Evolutionary conservation across 2,113 vertebrate species (phyloP).

Genomic region (Toxostoma redivivum): DNA sequence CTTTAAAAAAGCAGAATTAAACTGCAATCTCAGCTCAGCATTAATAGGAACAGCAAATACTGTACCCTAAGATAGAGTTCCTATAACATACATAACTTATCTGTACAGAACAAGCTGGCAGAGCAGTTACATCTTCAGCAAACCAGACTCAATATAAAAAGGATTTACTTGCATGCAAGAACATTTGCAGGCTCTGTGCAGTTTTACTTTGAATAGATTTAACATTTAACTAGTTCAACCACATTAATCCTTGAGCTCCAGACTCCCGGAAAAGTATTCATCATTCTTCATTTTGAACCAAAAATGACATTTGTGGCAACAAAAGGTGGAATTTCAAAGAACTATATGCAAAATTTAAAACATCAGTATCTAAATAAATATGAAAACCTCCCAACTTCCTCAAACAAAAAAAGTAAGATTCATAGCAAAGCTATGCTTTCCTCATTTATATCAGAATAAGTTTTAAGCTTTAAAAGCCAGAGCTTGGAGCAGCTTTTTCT

Average conservation of each 20-base stretch:
- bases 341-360: slow-evolving; percentile 35
- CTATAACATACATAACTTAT: slow-evolving; percentile 36
- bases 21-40: not conserved
- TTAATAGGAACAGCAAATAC: slow-evolving; percentile 13
- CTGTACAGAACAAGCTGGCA: slow-evolving; percentile 35
- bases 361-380: slow-evolving; percentile 36
- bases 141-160: slow-evolving; percentile 46
- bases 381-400: not conserved
- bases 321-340: slow-evolving; percentile 42
- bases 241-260: slow-evolving; percentile 36
- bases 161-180: slow-evolving; percentile 48
- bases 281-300: slow-evolving; percentile 2
- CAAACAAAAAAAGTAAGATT: not conserved
- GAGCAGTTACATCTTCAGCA: slow-evolving; percentile 7
- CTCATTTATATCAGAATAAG: not conserved
- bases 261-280: slow-evolving; percentile 20
- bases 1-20: slow-evolving; percentile 14
- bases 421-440: not conserved
- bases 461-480: slow-evolving; percentile 15
- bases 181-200: slow-evolving; percentile 25
- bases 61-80: not conserved
- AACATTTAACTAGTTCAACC: slow-evolving; percentile 56
- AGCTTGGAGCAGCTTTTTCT: not conserved
- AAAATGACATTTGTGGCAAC: slow-evolving; percentile 29
- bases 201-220: slow-evolving; percentile 58